Evolutionary conservation across 2,113 vertebrate genomes (phyloP).

Genomic region (Bucco capensis): DNA sequence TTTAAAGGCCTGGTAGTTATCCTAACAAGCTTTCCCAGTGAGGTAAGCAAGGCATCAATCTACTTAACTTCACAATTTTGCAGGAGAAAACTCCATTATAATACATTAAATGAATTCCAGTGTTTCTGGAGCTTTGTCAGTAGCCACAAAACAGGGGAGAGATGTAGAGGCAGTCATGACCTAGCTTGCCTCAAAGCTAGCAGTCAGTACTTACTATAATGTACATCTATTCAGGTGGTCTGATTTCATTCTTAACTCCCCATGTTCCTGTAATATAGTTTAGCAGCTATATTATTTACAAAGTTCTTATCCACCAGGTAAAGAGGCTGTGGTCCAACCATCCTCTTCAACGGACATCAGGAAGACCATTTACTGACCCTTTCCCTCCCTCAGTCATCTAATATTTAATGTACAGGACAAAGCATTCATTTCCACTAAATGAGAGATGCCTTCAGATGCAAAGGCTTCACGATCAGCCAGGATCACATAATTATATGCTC

Average conservation of each 20-base stretch:
- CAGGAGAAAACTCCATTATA: not conserved
- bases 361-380: not conserved
- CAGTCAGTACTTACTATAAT: not conserved
- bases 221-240: not conserved
- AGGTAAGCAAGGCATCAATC: not conserved
- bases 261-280: not conserved
- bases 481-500: constrained; percentile 49
- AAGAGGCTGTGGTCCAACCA: not conserved
- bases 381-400: not conserved
- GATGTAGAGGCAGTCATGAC: not conserved
- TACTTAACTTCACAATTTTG: not conserved
- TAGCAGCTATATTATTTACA: not conserved
- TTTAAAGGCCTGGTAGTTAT: not conserved
- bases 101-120: not conserved
- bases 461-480: constrained; percentile 1
- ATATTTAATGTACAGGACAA: not conserved
- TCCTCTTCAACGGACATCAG: not conserved
- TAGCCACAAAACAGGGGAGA: not conserved
- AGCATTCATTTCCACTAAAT: not conserved
- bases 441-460: constrained; percentile 44
- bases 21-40: not conserved
- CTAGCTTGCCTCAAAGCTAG: not conserved
- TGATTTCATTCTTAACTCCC: not conserved
- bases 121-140: not conserved
- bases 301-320: not conserved